Percentiles rank a stretch among this genome's conserved stretches.
These are phyloP conservation scores for Agonopterix alstromeriana DNA, from an alignment of 2,888 invertebrate genomes.

Conservation along the genomic window DNA sequence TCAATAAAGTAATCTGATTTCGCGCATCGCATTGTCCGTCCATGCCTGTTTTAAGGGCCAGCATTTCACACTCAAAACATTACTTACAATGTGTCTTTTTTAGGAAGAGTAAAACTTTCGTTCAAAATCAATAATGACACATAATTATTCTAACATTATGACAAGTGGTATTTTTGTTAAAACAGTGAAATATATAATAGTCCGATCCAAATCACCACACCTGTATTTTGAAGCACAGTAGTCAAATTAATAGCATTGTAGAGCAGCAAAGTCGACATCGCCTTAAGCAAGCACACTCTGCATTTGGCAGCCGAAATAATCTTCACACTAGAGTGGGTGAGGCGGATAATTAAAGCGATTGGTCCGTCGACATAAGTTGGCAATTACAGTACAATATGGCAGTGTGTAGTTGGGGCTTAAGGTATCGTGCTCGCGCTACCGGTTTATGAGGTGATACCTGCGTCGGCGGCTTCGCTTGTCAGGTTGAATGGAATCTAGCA, in stretches of 20 bases:
- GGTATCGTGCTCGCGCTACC: conserved; percentile 9
- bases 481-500: too few relatives aligned
- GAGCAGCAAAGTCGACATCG: background rate
- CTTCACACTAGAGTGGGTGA: conserved; percentile 49
- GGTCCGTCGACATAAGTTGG: conserved; percentile 58
- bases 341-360: conserved; percentile 56
- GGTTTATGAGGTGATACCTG: background rate
- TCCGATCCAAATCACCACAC: too few relatives aligned
- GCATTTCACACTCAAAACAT: too few relatives aligned
- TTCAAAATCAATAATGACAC: too few relatives aligned
- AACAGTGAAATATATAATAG: too few relatives aligned
- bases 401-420: conserved; percentile 37
- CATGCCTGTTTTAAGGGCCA: conserved; percentile 19
- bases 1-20: conserved; percentile 65
- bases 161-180: too few relatives aligned
- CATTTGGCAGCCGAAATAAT: conserved; percentile 62
- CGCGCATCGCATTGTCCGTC: conserved; percentile 51
- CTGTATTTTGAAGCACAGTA: background rate
- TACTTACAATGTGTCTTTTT: too few relatives aligned
- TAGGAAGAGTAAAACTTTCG: too few relatives aligned
- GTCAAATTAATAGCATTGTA: background rate
- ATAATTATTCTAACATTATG: too few relatives aligned
- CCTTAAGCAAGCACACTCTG: conserved; percentile 21
- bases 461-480: too few relatives aligned
- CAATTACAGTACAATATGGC: conserved; percentile 49